Evolutionary conservation across 2,888 invertebrate species (phyloP), one percentile per base, ranked within the genome.

Genomic region (Cheilosia urbana): DNA sequence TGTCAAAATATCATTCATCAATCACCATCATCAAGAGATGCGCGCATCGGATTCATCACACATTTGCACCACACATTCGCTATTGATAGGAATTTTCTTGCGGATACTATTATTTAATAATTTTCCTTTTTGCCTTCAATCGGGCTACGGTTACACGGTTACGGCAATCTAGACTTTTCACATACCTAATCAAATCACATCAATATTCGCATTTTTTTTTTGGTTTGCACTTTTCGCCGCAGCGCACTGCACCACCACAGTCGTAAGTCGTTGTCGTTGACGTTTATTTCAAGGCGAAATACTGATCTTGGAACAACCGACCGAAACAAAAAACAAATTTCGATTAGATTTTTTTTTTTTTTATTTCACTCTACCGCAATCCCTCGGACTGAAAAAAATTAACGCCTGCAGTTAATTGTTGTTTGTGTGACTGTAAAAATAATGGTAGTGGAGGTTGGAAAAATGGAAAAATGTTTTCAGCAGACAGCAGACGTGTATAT

Each of bases 1-100:
- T 78, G 78, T 78, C 78, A 78, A 78, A 78, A 62, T 62, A 55
- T 63, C 55, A 78, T 69, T 55, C 17, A 57, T 57, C 47, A 58
- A 57, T 57, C 47, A 58, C 57, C 47, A 30, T 37, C 37, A 13
- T 37, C 13, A 37, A 11, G 4, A n/a, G n/a, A 17, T 17, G 19
- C 34, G 34, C 34, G 30, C 49, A 55, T 49, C 53, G 17, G 24
- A 6, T 42, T 45, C 34, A 63, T 21, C 53, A 51, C 58, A 68
- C 60, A 69, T 78, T 47, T 63, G 69, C 62, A 63, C 11, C 13
- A 4, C 21, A 40, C 37, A 58, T 19, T 49, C 19, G 55, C 13
- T n/a, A 30, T 62, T 60, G 17, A 19, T 19, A 60, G 17, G 21
- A 42, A 40, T 60, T 53, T 47, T 34, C 1, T 15, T 51, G 4